A percentile compares a stretch with the other conserved stretches of the same genome.
These are phyloP conservation scores for Ceratina australensis DNA, from an alignment of 1,140 invertebrate genomes.

Conservation along the genomic window DNA sequence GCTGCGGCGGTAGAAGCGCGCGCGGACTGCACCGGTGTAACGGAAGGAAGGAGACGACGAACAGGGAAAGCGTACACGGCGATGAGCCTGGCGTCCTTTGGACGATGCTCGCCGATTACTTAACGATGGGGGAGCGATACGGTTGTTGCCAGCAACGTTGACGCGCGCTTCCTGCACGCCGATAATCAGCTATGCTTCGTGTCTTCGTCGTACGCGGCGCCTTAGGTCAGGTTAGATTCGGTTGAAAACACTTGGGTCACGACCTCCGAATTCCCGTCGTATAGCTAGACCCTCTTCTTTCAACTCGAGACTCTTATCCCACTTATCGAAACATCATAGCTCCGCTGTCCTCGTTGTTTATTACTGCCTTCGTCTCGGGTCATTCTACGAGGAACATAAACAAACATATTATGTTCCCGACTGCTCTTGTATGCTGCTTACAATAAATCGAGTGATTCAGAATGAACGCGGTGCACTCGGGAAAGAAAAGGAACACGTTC, in stretches of 20 bases:
- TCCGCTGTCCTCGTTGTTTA: conserved; percentile 6
- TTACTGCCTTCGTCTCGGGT: neutral
- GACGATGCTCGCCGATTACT: conserved; percentile 7
- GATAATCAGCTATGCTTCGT: conserved; percentile 45
- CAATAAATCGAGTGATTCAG: neutral
- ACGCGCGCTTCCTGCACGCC: conserved; percentile 25
- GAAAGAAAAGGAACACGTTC: neutral
- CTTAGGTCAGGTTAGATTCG: conserved; percentile 33
- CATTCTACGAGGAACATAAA: conserved; percentile 19
- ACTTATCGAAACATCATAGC: conserved; percentile 7
- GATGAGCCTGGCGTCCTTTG: conserved; percentile 30
- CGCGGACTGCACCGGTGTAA: conserved; percentile 29
- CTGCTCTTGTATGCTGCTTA: neutral
- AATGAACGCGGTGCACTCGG: no score
- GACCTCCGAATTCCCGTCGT: conserved; percentile 25
- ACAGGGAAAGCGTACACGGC: conserved; percentile 36
- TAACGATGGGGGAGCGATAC: neutral
- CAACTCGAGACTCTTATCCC: conserved; percentile 1
- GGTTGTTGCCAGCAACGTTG: neutral
- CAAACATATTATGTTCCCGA: neutral
- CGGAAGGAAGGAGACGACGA: conserved; percentile 45
- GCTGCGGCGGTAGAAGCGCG: conserved; percentile 19
- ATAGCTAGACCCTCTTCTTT: neutral
- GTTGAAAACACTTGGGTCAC: conserved; percentile 19
- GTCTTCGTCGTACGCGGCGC: conserved; percentile 38